Conservation (phyloP, 2,113 vertebrate species). For the Lophochroa leadbeateri region DNA sequence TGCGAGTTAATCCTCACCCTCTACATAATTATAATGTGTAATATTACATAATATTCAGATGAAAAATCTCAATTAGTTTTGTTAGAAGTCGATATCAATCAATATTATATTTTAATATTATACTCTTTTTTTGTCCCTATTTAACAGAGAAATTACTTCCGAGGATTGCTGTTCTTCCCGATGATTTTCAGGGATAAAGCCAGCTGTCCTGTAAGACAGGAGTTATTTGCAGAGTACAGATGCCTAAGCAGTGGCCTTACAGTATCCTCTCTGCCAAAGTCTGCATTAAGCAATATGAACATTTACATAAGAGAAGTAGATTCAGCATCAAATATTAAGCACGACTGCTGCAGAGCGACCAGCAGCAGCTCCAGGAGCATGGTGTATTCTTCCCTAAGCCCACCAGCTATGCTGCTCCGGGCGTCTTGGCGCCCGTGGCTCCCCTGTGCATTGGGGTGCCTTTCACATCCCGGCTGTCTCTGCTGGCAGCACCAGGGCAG, state of each 20-base stretch:
- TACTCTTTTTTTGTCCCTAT: rapidly evolving
- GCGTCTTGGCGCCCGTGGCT: rapidly evolving
- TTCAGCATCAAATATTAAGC: background rate
- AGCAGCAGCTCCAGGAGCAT: rapidly evolving
- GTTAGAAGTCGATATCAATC: background rate
- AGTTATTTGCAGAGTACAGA: background rate
- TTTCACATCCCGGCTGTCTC: background rate
- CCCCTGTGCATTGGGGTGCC: background rate
- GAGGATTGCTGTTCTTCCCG: rapidly evolving
- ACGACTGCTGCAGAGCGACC: rapidly evolving
- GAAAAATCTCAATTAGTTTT: background rate
- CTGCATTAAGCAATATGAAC: background rate
- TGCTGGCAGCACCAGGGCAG: background rate
- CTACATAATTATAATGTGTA: background rate
- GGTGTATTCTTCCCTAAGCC: rapidly evolving
- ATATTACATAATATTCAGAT: background rate
- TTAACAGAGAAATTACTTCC: background rate
- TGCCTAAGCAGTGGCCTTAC: background rate
- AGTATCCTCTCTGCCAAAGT: background rate
- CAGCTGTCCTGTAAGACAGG: background rate
- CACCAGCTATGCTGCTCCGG: rapidly evolving
- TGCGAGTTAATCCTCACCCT: background rate
- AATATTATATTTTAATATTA: background rate
- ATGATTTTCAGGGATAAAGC: background rate
- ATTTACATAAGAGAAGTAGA: background rate